A percentile compares a stretch with the other conserved stretches of the same genome.
Conservation (phyloP, 2,888 invertebrate species). For the Lobophora halterata region DNA sequence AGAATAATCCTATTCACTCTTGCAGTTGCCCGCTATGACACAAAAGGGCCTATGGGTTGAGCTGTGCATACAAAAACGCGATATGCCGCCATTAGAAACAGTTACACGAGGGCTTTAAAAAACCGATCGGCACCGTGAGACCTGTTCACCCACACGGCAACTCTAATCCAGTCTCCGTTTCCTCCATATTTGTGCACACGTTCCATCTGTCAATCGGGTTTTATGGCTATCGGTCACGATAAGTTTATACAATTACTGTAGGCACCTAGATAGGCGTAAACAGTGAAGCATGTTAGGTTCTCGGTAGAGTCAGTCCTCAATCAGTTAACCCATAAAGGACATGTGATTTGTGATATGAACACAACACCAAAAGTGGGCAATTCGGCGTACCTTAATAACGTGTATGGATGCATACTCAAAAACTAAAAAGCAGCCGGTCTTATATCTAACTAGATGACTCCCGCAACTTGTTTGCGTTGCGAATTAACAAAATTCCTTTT, state of each 20-base stretch:
- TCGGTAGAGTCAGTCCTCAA: conserved; percentile 9
- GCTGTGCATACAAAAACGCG: conserved; percentile 35
- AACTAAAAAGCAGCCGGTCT: conserved; percentile 22
- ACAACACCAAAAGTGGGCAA: conserved; percentile 24
- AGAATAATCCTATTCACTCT: no score
- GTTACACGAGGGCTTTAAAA: conserved; percentile 65
- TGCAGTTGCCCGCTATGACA: conserved; percentile 16
- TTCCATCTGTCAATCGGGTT: conserved; percentile 35
- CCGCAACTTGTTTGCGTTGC: no score
- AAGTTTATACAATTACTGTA: conserved; percentile 17
- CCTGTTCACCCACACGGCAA: conserved; percentile 72
- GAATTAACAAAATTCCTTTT: no score
- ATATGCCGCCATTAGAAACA: conserved; percentile 62
- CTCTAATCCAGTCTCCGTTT: conserved; percentile 43
- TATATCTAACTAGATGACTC: no score
- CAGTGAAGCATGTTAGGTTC: conserved; percentile 1
- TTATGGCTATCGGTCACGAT: conserved; percentile 29
- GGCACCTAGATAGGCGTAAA: conserved; percentile 4
- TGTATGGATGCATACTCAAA: conserved; percentile 31
- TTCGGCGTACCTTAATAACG: conserved; percentile 38
- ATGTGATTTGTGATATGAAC: conserved; percentile 24
- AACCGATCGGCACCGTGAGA: conserved; percentile 53
- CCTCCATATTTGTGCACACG: conserved; percentile 42
- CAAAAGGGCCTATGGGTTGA: conserved; percentile 23
- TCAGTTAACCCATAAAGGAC: conserved; percentile 13